Percentiles rank a stretch among this genome's conserved stretches.
phyloP scores from a whole-genome alignment of 1,140 invertebrate genomes.

The Musca domestica region DNA sequence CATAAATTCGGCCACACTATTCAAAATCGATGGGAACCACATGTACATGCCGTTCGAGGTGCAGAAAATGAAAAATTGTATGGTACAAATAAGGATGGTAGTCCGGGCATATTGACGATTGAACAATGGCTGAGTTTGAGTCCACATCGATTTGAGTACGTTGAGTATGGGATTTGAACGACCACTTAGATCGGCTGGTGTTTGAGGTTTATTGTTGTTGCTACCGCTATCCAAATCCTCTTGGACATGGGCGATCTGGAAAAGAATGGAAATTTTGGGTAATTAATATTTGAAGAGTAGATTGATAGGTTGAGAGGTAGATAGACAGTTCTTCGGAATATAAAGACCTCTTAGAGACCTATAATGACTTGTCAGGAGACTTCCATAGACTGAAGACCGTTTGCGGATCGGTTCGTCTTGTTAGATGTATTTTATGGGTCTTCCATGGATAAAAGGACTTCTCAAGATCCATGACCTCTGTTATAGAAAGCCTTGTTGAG shows the following conservation, averaged over 20 bases:
- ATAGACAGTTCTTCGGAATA: too few relatives aligned
- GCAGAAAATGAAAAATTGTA: conserved; percentile 28
- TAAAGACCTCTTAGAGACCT: too few relatives aligned
- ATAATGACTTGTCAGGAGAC: too few relatives aligned
- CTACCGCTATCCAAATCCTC: conserved; percentile 23
- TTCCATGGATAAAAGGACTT: too few relatives aligned
- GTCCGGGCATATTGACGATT: conserved; percentile 52
- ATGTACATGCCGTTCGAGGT: conserved; percentile 37
- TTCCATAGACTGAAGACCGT: too few relatives aligned
- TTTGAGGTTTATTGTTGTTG: background rate
- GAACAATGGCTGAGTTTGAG: conserved; percentile 57
- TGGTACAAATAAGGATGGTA: conserved; percentile 39
- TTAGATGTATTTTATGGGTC: too few relatives aligned
- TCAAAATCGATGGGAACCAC: conserved; percentile 32
- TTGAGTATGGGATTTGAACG: background rate
- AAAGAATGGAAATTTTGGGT: background rate
- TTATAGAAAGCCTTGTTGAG: too few relatives aligned
- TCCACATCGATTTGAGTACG: conserved; percentile 44
- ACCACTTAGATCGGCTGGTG: background rate
- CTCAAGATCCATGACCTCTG: too few relatives aligned
- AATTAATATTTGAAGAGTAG: too few relatives aligned
- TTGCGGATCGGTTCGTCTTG: too few relatives aligned
- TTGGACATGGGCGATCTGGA: conserved; percentile 17
- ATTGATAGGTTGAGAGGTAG: too few relatives aligned
- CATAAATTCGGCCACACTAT: conserved; percentile 27